Evolutionary conservation across 2,797 vertebrate species (phyloP), one percentile per base, ranked within the genome.

Genomic region (Allobates femoralis): DNA sequence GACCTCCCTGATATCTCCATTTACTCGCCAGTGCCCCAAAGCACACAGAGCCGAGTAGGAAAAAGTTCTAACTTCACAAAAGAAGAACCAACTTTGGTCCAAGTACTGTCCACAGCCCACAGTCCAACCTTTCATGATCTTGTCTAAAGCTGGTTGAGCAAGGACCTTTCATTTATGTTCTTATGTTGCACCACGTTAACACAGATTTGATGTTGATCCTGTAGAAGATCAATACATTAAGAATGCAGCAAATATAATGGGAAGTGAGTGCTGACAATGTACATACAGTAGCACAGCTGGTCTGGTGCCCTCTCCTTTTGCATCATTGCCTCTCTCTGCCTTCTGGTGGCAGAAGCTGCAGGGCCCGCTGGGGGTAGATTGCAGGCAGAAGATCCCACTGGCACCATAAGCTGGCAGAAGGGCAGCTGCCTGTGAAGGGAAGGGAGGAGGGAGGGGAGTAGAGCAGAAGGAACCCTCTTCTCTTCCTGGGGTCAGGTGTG

Each of bases 261-360:
- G 55, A 79, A 50, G 69, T 56, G 78, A 67, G 58, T 60, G 60
- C 58, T 51, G 58, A 81, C 78, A 81, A 46, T 81, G 46, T 85
- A 79, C 37, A 62, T 88, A 77, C 75, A 87, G 88, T 83, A 69
- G 69, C 91, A 80, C 91, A 92, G 90, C 91, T 91, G 91, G 87
- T 71, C 91, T 91, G 91, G 87, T 71, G 18, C 89, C 15, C 60
- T 90, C 89, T 85, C 85, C 81, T 90, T 89, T 87, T 89, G 88
- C 88, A 89, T 87, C 85, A 85, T 87, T 90, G 88, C 83, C 78
- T 77, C 89, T 86, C 87, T 80, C 86, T 89, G 26, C 90, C 90
- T 90, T 87, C 90, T 90, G 91, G 90, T 89, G 21, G 84, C 79
- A 89, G 69, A 87, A 83, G 60, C 62, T 34, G 81, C 82, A 89